phyloP scores from a whole-genome alignment of 2,113 vertebrate genomes.

The Sander lucioperca region DNA sequence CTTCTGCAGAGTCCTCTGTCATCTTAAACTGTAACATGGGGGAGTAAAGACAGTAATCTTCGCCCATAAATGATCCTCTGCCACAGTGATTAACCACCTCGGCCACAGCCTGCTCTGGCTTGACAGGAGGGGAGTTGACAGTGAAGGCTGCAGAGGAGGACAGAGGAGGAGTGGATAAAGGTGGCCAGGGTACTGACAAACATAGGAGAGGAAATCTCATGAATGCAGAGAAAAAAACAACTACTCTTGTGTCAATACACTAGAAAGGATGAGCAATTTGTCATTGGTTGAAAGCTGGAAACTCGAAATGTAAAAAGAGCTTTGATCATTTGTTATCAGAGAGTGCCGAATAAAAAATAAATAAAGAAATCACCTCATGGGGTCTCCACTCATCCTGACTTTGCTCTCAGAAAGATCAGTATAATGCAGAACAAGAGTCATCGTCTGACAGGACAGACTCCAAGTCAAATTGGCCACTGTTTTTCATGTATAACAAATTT shows the following conservation, averaged over 20 bases:
- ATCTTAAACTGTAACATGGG: not conserved
- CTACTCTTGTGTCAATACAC: constrained; percentile 20
- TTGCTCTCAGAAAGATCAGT: not conserved
- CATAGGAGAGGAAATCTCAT: not conserved
- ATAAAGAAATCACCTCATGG: not conserved
- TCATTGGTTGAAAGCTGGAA: constrained; percentile 8
- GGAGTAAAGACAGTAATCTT: constrained; percentile 32
- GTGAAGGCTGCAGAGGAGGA: constrained; percentile 34
- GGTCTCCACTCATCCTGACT: not conserved
- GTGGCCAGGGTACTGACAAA: constrained; percentile 13
- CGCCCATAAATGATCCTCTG: constrained; percentile 56
- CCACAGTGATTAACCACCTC: constrained; percentile 26
- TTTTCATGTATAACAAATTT: not conserved
- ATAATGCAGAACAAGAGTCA: not conserved
- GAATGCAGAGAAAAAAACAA: not conserved
- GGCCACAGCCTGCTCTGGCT: not conserved
- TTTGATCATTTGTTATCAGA: constrained; percentile 21
- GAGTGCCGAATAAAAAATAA: not conserved
- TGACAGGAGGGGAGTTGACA: constrained; percentile 14
- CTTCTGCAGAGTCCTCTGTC: not conserved
- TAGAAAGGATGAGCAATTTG: not conserved
- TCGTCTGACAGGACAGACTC: not conserved
- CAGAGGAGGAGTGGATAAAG: constrained; percentile 19
- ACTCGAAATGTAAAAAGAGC: not conserved
- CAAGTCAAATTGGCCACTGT: not conserved